Evolutionary conservation across 2,113 vertebrate species (phyloP).

Genomic region (Gambusia holbrooki): DNA sequence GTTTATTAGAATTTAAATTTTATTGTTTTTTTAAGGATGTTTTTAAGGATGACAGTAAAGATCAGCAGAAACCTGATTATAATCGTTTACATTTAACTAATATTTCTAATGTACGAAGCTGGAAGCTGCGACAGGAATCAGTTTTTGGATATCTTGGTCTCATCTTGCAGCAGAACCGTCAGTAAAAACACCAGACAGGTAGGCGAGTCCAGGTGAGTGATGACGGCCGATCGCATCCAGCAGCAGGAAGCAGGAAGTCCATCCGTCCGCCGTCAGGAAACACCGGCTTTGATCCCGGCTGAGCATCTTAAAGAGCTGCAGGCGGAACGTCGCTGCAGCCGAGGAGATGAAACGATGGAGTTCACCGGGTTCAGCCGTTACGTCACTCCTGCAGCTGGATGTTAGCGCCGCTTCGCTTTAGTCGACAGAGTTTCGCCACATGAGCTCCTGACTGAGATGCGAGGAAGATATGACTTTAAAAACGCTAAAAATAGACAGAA

Average conservation of each 20-base stretch:
- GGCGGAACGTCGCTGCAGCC: conserved; percentile 27
- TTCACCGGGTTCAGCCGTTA: conserved; percentile 2
- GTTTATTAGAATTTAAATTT: too few species aligned
- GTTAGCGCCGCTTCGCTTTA: too few species aligned
- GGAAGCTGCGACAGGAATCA: too few species aligned
- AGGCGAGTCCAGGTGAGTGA: too few species aligned
- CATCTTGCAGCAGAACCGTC: neutral
- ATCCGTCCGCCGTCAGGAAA: conserved; percentile 25
- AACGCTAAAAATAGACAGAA: neutral
- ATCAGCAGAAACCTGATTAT: too few species aligned
- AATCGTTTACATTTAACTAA: neutral
- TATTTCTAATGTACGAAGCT: too few species aligned
- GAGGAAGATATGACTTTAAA: neutral
- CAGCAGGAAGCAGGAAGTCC: conserved; percentile 10
- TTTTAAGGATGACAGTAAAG: too few species aligned
- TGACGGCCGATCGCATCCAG: conserved; percentile 8
- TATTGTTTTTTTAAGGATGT: too few species aligned
- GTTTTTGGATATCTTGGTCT: too few species aligned
- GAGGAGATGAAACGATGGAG: conserved; percentile 35
- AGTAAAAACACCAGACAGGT: neutral
- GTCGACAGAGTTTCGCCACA: too few species aligned
- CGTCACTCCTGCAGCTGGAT: neutral
- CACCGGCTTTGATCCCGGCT: conserved; percentile 58
- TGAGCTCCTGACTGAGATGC: too few species aligned
- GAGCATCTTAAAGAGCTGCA: conserved; percentile 53